Evolutionary conservation across 2,888 invertebrate genomes (phyloP), one percentile per base, ranked within the genome.

Genomic region (Junonia oenone): DNA sequence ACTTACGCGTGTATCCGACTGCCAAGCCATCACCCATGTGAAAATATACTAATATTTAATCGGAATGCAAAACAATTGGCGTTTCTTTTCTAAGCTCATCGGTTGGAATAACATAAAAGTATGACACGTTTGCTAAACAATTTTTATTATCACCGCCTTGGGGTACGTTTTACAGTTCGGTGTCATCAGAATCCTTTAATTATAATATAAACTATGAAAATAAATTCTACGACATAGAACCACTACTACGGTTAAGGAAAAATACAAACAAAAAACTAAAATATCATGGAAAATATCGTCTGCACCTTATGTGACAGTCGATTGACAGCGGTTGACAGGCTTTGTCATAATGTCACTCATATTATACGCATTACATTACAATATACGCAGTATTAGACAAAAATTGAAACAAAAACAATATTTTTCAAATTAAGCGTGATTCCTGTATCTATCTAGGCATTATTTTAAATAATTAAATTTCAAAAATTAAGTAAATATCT

Each of bases 11-110:
- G 86, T 84, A 81, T 89, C 90, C 82, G 85, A 83, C 81, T 89
- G 90, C 90, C 90, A 90, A 89, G 90, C 90, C 90, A 90, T 90
- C 82, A 89, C 89, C 89, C 89, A 90, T 89, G 84, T 82, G 88
- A 83, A 82, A 77, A 76, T 80, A 73, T 75, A 87, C 88, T 83
- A 82, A 76, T 82, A 83, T 76, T 72, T 74, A 73, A 78, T 78
- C 75, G 70, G 69, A 85, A 81, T 77, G 68, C 72, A 72, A 79
- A 78, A 81, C 81, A 79, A 81, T 85, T 79, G 81, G 80, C 77
- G 83, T 87, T 84, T 82, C 83, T 81, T 78, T 70, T 67, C 73
- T 69, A 75, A 78, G 81, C 75, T 77, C 81, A 83, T 78, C 76
- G 73, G 78, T 75, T 76, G 76, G 76, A 81, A 84, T 82, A 85